Evolutionary conservation across 2,113 vertebrate species (phyloP), one percentile per base, ranked within the genome.

Genomic region (Hyla sarda): DNA sequence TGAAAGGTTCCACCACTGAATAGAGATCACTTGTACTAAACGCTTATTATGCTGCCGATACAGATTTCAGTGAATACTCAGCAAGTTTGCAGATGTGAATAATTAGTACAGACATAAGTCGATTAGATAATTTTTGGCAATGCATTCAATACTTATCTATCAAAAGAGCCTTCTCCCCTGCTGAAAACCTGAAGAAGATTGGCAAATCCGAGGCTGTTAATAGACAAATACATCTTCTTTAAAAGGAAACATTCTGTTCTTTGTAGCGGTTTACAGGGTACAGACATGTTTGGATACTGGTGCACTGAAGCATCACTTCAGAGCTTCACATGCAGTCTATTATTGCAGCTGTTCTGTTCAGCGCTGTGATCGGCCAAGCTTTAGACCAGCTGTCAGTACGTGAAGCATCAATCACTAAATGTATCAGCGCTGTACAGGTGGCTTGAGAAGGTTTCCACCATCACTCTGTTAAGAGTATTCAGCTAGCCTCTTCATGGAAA

Each of bases 21-120:
- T 76, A n/a, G 28, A 32, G n/a, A 65, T 52, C 60, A 78, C 78
- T 85, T 69, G 5, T 50, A 69, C 30, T 12, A 52, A 85, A 67
- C 28, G 28, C 6, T 74, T 65, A 62, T n/a, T 78, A 19, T 85
- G 74, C 74, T 52, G 45, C 30, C 19, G 45, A 54, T 17, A 78
- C 83, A 25, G 60, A 78, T 69, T 23, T 85, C 74, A 54, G 30
- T 34, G 58, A 85, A 25, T 5, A 45, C 41, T 76, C 72, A 76
- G 83, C 83, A 76, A 84, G 25, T 76, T 73, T 76, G 73, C 73
- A 84, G 83, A 84, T 84, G 72, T 65, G 56, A 65, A 21, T 77
- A 62, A 84, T 76, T 76, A 84, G 54, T 17, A 48, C 72, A 76
- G 37, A 76, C 45, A 60, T 48, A 48, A 75, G 82, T 50, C 52